phyloP scores from a whole-genome alignment of 1,140 invertebrate species.

The Procambarus clarkii region DNA sequence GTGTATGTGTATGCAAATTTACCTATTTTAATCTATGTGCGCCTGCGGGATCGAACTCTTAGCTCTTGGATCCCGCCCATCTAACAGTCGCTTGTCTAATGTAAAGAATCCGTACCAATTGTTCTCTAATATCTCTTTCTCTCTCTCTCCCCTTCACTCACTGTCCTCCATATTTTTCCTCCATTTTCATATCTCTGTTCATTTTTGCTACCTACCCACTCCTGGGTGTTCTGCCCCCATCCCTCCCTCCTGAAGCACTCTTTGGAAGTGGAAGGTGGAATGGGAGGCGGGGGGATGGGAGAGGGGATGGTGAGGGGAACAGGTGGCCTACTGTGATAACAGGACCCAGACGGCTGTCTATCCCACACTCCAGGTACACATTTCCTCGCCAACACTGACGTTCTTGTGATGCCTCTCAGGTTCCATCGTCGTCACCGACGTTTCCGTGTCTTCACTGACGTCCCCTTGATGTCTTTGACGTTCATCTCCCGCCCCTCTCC shows the following conservation, averaged over 20 bases:
- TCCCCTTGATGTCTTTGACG: too few relatives aligned
- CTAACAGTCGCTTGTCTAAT: too few relatives aligned
- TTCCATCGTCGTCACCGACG: background rate
- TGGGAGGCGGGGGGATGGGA: background rate
- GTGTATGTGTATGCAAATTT: constrained; percentile 1
- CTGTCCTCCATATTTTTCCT: background rate
- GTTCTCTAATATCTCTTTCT: background rate
- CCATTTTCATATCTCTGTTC: background rate
- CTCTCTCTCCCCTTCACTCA: background rate
- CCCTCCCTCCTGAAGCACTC: background rate
- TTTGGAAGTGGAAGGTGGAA: background rate
- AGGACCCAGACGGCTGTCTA: background rate
- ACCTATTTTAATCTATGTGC: too few relatives aligned
- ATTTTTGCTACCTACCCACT: too few relatives aligned
- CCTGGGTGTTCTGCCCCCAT: too few relatives aligned
- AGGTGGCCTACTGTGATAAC: background rate
- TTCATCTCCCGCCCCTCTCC: too few relatives aligned
- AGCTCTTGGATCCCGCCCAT: too few relatives aligned
- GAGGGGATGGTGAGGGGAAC: background rate
- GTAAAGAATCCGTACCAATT: background rate
- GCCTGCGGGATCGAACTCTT: too few relatives aligned
- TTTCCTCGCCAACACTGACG: background rate
- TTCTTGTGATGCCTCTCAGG: background rate
- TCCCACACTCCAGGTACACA: background rate
- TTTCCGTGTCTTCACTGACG: background rate